Base-by-base conservation (phyloP, 2,888 invertebrate genomes). In the Eledone cirrhosa region DNA sequence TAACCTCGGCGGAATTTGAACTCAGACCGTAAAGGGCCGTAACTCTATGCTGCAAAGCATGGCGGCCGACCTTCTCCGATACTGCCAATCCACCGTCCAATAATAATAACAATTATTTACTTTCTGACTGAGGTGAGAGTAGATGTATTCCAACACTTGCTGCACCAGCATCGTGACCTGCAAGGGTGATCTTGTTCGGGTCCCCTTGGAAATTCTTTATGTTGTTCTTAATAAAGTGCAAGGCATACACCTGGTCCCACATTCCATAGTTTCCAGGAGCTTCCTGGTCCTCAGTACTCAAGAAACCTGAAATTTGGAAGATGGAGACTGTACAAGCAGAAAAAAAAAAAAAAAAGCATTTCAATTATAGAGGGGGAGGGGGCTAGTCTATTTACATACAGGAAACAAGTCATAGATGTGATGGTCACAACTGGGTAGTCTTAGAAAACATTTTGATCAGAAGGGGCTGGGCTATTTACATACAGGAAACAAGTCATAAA, bases 171-270 rank as follows among this genome's bases (percentile, higher is more conserved):
- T 94, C 95, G 90, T 96, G 95, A 0, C 97, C 97, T 86, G 95
- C 92, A 0, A 97, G 89, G 0, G 96, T 96, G n/a, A 96, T 93
- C 77, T 93, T 92, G 69, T 93, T 92, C 0, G 94, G 93, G 90
- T 96, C 94, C 7, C 97, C 97, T 33, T 95, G 95, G 89, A 97
- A 96, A 74, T 93, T 92, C 69, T 92, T 92, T 78, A 96, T 95
- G 89, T 96, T 95, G 85, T 94, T 93, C 81, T 93, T 93, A 19
- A 93, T 89, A 88, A 91, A 92, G 80, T 91, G 87, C 77, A 92
- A 83, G 0, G 91, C 92, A 31, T 90, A 81, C 3, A 91, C 84
- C 80, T 92, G 92, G 83, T 92, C 92, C 84, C 89, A 90, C 69
- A 92, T 85, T 5, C 92, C 92, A 86, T 90, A 92, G 84, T 92